A percentile compares a stretch with the other conserved stretches of the same genome.
phyloP scores from a whole-genome alignment of 2,113 vertebrate genomes.

The Brienomyrus brachyistius region DNA sequence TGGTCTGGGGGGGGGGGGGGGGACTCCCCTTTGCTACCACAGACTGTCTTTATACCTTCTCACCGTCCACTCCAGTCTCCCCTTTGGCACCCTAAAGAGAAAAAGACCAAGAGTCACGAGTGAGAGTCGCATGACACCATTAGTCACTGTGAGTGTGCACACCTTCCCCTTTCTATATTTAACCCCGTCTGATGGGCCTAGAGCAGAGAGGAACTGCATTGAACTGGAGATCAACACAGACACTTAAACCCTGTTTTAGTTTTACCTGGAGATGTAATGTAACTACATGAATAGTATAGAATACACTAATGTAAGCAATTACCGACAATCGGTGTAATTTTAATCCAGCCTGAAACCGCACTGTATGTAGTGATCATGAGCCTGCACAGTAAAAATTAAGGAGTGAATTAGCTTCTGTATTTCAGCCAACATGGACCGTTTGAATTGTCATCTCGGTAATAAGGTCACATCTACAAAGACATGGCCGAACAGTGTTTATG shows the following conservation, averaged over 20 bases:
- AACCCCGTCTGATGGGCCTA: not conserved
- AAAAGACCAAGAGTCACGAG: not conserved
- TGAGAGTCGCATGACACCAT: not conserved
- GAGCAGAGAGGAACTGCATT: not conserved
- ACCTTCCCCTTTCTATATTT: not conserved
- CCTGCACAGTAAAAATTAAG: not conserved
- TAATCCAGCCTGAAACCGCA: not conserved
- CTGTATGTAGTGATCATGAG: not conserved
- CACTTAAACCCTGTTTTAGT: not conserved
- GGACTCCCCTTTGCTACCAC: not conserved
- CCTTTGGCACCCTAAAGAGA: slow-evolving; percentile 57
- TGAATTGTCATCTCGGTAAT: not conserved
- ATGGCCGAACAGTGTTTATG: not conserved
- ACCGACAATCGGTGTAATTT: not conserved
- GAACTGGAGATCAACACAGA: not conserved
- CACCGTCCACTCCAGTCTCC: slow-evolving; percentile 57
- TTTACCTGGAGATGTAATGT: not conserved
- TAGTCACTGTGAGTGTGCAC: not conserved
- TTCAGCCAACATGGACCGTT: not conserved
- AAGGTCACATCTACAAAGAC: not conserved
- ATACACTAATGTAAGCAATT: not conserved
- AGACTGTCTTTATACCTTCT: slow-evolving; percentile 40
- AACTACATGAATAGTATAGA: not conserved
- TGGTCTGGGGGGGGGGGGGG: too few species aligned
- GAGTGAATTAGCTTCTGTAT: not conserved